Percentiles rank a stretch among this genome's conserved stretches.
Evolutionary conservation across 1,140 invertebrate species (phyloP).

Genomic region (Dendrolimus kikuchii): DNA sequence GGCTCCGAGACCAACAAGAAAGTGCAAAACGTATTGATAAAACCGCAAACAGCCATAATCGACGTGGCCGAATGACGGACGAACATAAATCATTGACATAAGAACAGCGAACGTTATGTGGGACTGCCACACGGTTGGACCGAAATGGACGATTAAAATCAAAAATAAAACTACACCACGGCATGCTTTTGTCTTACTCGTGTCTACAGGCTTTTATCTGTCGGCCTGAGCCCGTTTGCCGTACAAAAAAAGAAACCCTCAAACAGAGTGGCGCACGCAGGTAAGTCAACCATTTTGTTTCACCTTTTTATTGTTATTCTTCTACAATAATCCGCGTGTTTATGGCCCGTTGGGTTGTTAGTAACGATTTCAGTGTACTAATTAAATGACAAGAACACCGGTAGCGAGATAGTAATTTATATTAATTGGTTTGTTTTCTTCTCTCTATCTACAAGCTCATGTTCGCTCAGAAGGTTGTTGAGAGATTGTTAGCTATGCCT

Average conservation of each 20-base stretch:
- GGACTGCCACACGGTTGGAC: constrained; percentile 24
- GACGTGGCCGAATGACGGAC: constrained; percentile 13
- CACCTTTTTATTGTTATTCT: constrained; percentile 45
- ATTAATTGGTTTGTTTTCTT: not conserved
- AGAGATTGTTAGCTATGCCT: too few relatives aligned
- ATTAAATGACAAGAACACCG: constrained; percentile 43
- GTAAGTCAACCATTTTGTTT: constrained; percentile 56
- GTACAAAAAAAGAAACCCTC: constrained; percentile 31
- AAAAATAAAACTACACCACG: constrained; percentile 60
- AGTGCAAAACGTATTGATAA: constrained; percentile 16
- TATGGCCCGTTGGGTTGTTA: constrained; percentile 55
- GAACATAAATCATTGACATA: constrained; percentile 33
- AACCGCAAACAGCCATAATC: constrained; percentile 10
- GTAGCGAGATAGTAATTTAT: constrained; percentile 33
- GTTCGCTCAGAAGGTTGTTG: too few relatives aligned
- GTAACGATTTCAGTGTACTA: constrained; percentile 42
- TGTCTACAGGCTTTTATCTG: constrained; percentile 59
- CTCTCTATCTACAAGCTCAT: too few relatives aligned
- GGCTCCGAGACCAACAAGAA: constrained; percentile 13
- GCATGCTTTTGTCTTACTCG: constrained; percentile 58
- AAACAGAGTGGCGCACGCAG: constrained; percentile 47
- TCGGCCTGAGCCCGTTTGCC: constrained; percentile 31
- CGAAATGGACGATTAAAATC: constrained; percentile 56
- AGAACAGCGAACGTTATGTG: constrained; percentile 22
- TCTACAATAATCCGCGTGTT: constrained; percentile 61